phyloP scores from a whole-genome alignment of 2,113 vertebrate genomes.

The Sarotherodon lohbergeri region DNA sequence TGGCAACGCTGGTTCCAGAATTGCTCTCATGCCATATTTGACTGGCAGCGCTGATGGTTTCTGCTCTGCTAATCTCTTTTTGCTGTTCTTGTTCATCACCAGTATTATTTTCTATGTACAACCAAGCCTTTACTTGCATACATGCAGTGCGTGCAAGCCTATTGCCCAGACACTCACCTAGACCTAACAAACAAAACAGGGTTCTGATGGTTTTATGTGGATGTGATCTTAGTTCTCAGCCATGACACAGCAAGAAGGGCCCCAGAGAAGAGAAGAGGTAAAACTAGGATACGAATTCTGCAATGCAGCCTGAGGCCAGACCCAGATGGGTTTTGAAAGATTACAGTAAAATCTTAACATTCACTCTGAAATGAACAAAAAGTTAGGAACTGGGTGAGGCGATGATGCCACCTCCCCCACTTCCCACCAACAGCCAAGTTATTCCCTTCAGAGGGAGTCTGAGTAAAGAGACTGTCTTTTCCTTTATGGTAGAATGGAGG shows the following conservation, averaged over 20 bases:
- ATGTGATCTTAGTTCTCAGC: background rate
- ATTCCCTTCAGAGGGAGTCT: fast-evolving
- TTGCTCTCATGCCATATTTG: background rate
- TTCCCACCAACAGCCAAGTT: background rate
- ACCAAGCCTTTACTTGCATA: background rate
- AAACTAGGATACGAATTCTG: fast-evolving
- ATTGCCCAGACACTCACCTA: background rate
- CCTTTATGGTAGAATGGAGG: background rate
- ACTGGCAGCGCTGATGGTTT: background rate
- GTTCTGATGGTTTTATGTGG: background rate
- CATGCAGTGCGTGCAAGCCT: background rate
- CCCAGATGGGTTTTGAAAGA: background rate
- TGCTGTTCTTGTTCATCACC: background rate
- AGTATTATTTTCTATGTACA: background rate
- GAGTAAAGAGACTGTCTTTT: background rate
- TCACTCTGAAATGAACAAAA: background rate
- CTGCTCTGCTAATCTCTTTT: background rate
- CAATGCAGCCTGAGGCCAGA: background rate
- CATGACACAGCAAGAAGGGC: background rate
- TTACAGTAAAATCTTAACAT: background rate
- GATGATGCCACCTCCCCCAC: background rate
- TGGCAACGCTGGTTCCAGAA: background rate
- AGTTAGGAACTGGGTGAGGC: background rate
- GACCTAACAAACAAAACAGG: background rate
- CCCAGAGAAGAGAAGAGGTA: background rate